Percentiles rank a stretch among this genome's conserved stretches.
Evolutionary conservation across 2,113 vertebrate genomes (phyloP).

Genomic region (Trematocara marginatum): DNA sequence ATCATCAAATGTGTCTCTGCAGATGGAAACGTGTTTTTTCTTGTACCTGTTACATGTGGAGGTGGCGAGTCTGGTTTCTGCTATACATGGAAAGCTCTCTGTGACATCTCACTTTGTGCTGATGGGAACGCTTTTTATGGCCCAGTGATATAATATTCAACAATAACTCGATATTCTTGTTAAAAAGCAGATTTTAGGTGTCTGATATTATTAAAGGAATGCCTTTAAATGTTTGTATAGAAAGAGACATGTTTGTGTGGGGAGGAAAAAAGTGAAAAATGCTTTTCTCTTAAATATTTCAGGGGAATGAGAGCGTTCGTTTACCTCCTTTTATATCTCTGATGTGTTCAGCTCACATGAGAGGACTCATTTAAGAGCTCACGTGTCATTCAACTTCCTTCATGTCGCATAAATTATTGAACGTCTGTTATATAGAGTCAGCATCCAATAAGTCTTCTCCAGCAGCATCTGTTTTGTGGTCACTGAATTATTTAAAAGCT

Average conservation of each 20-base stretch:
- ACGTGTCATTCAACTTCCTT: neutral
- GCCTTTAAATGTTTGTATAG: accelerated
- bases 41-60: neutral
- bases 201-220: neutral
- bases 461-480: neutral
- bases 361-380: neutral
- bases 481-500: constrained; percentile 26
- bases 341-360: neutral
- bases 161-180: neutral
- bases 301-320: accelerated
- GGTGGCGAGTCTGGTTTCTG: neutral
- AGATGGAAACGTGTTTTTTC: neutral
- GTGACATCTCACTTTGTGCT: neutral
- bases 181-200: neutral
- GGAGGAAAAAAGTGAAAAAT: neutral
- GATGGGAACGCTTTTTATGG: neutral
- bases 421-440: neutral
- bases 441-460: neutral
- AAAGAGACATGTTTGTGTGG: neutral
- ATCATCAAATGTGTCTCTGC: neutral
- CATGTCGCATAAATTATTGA: neutral
- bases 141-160: neutral
- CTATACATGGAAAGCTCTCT: neutral
- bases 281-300: neutral
- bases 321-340: neutral